Base-by-base conservation (phyloP, 64 coral and sea anemone species). In the Stylophora pistillata region DNA sequence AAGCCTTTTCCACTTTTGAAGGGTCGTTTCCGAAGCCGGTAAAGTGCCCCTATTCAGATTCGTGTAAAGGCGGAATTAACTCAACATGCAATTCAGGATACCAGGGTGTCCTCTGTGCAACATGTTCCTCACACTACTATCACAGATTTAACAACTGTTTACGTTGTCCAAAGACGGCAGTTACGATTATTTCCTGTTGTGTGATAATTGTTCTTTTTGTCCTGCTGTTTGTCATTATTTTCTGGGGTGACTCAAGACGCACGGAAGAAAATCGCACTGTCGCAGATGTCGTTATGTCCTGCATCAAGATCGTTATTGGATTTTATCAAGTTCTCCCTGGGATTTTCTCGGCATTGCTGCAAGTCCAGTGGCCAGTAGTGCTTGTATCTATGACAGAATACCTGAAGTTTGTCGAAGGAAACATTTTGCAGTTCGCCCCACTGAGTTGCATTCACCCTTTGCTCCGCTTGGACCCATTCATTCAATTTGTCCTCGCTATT, bases 251-350 rank as follows among this genome's bases (percentile, higher is more conserved):
- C 78, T 87, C 85, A 26, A 95, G 76, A 59, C 73, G 58, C 14
- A 59, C 88, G 0, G 66, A 55, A 30, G 76, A 88, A 10, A 69
- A 89, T 47, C 37, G 94, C 71, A 91, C 89, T 17, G n/a, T 88
- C 4, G 94, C 94, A 61, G 94, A 95, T 59, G 83, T 91, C 32
- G 92, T 91, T 63, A 90, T 95, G 56, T 95, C 94, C 1, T 95
- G 94, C 16, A 84, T 87, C 30, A 95, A 95, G 83, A 95, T 95
- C 79, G 77, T 95, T 9, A 81, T 95, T 54, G 93, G 93, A 25
- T 95, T 95, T 85, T 88, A 95, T 71, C 94, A 95, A 78, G 94
- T 95, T 62, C 88, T 95, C 71, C 59, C 78, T 71, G 94, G 89
- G 7, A 60, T 95, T 14, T 95, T 90, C 25, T 91, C 94, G 16